Conservation (phyloP, 30 jellyfish, hydroid and myxozoan species). For the Aurelia coerulea region DNA sequence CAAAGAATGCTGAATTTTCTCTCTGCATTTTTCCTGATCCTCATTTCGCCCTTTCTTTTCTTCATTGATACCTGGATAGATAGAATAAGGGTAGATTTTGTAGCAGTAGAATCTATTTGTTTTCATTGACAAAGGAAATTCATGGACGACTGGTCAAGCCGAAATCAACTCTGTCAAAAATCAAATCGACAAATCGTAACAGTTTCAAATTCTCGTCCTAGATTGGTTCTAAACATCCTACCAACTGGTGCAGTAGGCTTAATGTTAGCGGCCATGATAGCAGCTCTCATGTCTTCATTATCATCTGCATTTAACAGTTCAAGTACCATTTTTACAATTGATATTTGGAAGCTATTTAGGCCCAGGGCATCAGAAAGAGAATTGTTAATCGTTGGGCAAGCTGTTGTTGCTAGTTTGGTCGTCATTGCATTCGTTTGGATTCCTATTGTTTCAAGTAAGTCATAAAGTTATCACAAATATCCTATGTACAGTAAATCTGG, state of each 20-base stretch:
- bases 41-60: too few relatives aligned
- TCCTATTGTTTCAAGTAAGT: conserved; percentile 91
- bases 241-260: conserved; percentile 92
- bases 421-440: conserved; percentile 84
- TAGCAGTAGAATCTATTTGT: too few relatives aligned
- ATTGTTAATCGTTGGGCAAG: conserved; percentile 86
- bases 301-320: conserved; percentile 97
- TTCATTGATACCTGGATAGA: too few relatives aligned
- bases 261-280: conserved; percentile 97
- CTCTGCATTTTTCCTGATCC: too few relatives aligned
- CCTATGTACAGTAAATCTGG: too few relatives aligned
- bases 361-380: conserved; percentile 82
- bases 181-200: too few relatives aligned
- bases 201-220: not conserved
- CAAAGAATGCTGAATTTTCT: too few relatives aligned
- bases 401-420: conserved; percentile 76
- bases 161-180: too few relatives aligned
- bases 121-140: too few relatives aligned
- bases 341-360: conserved; percentile 81
- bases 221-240: conserved; percentile 79
- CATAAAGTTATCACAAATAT: too few relatives aligned
- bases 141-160: too few relatives aligned
- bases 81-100: too few relatives aligned
- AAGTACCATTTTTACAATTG: conserved; percentile 90
- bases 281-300: conserved; percentile 91